Evolutionary conservation across 2,113 vertebrate species (phyloP).

Genomic region (Oncorhynchus mykiss): DNA sequence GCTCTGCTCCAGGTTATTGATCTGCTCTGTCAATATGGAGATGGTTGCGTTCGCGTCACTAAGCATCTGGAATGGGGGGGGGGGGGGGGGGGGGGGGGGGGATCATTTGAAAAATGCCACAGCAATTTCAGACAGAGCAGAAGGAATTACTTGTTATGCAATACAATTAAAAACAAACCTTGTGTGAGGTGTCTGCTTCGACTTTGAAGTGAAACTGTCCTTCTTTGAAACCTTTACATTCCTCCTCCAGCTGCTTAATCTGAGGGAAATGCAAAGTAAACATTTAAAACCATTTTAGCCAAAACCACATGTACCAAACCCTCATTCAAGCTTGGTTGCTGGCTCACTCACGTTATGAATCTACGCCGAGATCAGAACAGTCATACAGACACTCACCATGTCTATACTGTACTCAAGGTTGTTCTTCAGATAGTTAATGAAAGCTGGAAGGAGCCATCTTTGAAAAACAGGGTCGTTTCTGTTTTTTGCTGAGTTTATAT

Average conservation of each 20-base stretch:
- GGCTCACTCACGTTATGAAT: no score
- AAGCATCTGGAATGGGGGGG: neutral
- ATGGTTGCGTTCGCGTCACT: no score
- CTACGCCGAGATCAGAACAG: no score
- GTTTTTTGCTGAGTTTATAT: neutral
- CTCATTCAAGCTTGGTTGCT: no score
- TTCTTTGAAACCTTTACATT: conserved; percentile 11
- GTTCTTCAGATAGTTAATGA: neutral
- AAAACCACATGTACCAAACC: no score
- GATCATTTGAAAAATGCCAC: neutral
- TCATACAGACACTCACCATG: conserved; percentile 2
- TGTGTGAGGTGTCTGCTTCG: conserved; percentile 10
- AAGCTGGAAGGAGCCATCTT: no score
- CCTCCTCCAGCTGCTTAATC: conserved; percentile 18
- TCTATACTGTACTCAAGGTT: conserved; percentile 10
- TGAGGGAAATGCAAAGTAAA: conserved; percentile 2
- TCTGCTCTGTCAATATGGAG: conserved; percentile 27
- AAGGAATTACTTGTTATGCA: neutral
- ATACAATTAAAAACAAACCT: conserved; percentile 23
- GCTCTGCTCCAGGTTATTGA: conserved; percentile 13
- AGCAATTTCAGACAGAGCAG: neutral
- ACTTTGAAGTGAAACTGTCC: neutral
- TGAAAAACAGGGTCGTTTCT: no score
- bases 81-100: neutral
- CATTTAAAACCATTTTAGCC: neutral